phyloP scores from a whole-genome alignment of 2,888 invertebrate genomes.

The Dryadula phaetusa region DNA sequence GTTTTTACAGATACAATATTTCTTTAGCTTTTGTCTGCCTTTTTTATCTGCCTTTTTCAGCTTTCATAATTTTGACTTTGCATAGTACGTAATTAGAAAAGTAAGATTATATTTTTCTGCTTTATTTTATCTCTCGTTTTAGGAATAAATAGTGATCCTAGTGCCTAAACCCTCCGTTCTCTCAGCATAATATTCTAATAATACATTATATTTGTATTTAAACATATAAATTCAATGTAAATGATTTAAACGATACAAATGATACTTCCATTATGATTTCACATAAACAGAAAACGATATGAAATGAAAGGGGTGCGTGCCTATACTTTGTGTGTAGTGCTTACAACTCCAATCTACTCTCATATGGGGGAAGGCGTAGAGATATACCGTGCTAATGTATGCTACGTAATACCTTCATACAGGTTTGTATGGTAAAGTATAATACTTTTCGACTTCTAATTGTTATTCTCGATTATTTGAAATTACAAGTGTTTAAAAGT shows the following conservation, averaged over 20 bases:
- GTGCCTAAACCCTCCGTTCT: no score
- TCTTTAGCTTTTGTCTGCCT: slow-evolving; percentile 4
- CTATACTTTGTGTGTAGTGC: slow-evolving; percentile 1
- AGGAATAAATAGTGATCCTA: no score
- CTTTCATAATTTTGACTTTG: not conserved
- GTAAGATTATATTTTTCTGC: no score
- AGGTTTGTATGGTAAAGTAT: not conserved
- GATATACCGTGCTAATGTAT: not conserved
- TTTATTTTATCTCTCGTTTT: no score
- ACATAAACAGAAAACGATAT: slow-evolving; percentile 12
- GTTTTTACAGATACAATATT: slow-evolving; percentile 28
- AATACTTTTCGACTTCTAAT: not conserved
- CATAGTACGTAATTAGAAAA: not conserved
- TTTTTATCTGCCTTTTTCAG: not conserved
- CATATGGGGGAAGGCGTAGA: not conserved
- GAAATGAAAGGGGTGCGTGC: slow-evolving; percentile 4
- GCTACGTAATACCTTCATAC: not conserved
- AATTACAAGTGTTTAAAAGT: not conserved
- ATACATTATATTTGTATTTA: no score
- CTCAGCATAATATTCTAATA: no score
- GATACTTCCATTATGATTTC: slow-evolving; percentile 13
- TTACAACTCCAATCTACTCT: slow-evolving; percentile 12
- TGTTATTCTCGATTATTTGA: slow-evolving; percentile 5
- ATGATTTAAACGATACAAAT: not conserved
- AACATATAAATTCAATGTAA: not conserved